Evolutionary conservation across 1,140 invertebrate genomes (phyloP).

Genomic region (Scaptomyza hsui): DNA sequence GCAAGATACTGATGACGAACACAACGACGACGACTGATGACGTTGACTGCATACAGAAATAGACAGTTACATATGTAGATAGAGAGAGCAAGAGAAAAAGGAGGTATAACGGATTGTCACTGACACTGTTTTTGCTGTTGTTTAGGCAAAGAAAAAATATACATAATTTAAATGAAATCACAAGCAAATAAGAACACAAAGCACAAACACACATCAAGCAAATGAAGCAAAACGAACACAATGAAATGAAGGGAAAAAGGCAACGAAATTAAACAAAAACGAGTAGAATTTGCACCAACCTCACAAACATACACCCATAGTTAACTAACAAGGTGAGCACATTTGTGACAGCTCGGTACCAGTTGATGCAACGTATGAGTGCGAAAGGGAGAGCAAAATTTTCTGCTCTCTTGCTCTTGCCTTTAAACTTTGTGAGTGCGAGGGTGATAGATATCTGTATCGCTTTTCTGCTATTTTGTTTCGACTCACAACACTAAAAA

Average conservation of each 20-base stretch:
- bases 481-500: no score
- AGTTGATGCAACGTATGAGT: no score
- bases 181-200: constrained; percentile 67
- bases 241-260: constrained; percentile 30
- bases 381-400: no score
- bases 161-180: constrained; percentile 60
- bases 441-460: no score
- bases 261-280: constrained; percentile 61
- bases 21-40: constrained; percentile 36
- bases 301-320: constrained; percentile 10
- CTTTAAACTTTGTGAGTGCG: no score
- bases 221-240: constrained; percentile 31
- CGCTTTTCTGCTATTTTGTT: no score
- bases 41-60: constrained; percentile 19
- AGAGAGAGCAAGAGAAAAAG: constrained; percentile 17
- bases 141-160: constrained; percentile 37
- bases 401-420: no score
- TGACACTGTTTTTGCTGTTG: constrained; percentile 25
- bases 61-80: neutral
- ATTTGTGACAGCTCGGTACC: no score
- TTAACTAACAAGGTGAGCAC: no score
- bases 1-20: constrained; percentile 47
- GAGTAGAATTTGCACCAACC: constrained; percentile 70
- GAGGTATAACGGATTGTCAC: constrained; percentile 56
- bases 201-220: constrained; percentile 29